Evolutionary conservation across 2,113 vertebrate genomes (phyloP).

Genomic region (Probosciger aterrimus): DNA sequence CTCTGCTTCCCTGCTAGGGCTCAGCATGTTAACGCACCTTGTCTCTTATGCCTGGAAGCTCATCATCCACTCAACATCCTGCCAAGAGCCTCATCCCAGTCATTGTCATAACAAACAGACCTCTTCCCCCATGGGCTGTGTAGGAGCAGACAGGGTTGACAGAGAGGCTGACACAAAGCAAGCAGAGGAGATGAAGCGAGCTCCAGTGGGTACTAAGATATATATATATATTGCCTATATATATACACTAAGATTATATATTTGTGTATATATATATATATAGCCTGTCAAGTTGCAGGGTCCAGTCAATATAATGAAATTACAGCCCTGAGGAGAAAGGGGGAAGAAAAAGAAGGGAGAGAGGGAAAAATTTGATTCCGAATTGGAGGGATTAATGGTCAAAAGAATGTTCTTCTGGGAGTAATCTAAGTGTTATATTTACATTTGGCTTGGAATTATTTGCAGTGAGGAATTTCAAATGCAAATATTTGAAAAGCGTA

Average conservation of each 20-base stretch:
- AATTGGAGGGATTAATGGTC: conserved; percentile 77
- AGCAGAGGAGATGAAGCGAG: not conserved
- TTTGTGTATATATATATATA: not conserved
- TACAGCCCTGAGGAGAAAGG: conserved; percentile 46
- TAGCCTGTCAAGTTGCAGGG: conserved; percentile 23
- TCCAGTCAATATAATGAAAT: conserved; percentile 66
- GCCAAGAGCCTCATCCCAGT: conserved; percentile 33
- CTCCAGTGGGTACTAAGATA: not conserved
- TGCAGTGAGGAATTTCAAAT: conserved; percentile 81
- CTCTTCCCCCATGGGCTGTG: not conserved
- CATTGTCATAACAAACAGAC: not conserved
- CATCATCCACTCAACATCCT: not conserved
- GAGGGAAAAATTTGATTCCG: conserved; percentile 60
- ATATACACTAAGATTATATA: not conserved
- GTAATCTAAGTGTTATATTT: conserved; percentile 83
- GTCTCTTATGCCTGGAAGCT: not conserved
- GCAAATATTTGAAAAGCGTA: conserved; percentile 81
- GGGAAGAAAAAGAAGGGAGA: not conserved
- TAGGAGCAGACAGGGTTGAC: not conserved
- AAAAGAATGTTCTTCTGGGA: conserved; percentile 78
- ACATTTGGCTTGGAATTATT: conserved; percentile 82
- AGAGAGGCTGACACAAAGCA: not conserved
- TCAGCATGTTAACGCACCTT: not conserved
- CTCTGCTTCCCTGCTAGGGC: not conserved
- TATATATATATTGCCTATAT: not conserved